Conservation (phyloP, 2,888 invertebrate species). For the Pachycephus smyrnensis region DNA sequence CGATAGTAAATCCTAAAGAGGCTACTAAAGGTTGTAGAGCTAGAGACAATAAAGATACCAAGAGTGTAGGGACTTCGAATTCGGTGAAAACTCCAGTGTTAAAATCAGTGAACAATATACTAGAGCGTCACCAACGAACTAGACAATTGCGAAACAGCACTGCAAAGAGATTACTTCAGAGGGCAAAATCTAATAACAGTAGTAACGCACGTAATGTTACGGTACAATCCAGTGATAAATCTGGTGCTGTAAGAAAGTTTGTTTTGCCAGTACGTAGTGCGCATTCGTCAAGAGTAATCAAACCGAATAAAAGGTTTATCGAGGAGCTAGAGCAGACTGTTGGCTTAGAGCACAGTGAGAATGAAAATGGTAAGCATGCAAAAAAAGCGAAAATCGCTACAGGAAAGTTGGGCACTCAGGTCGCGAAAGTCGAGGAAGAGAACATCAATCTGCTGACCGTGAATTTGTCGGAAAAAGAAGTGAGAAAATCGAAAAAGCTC, state of each 20-base stretch:
- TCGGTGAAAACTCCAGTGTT: slow-evolving; percentile 52
- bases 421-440: slow-evolving; percentile 33
- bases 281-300: slow-evolving; percentile 88
- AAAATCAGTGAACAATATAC: slow-evolving; percentile 60
- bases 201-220: slow-evolving; percentile 40
- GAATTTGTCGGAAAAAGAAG: slow-evolving; percentile 40
- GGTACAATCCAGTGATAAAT: slow-evolving; percentile 54
- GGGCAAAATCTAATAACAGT: slow-evolving; percentile 53
- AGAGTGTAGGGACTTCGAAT: slow-evolving; percentile 33
- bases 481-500: slow-evolving; percentile 39
- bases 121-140: slow-evolving; percentile 60
- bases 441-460: slow-evolving; percentile 26
- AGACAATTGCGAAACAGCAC: slow-evolving; percentile 60
- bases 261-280: slow-evolving; percentile 84
- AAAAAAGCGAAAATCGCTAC: slow-evolving; percentile 52
- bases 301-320: slow-evolving; percentile 87
- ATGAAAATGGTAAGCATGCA: slow-evolving; percentile 43
- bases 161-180: slow-evolving; percentile 59
- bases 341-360: slow-evolving; percentile 54
- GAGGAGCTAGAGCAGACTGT: slow-evolving; percentile 73
- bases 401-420: slow-evolving; percentile 34
- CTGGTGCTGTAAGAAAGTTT: slow-evolving; percentile 72
- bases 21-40: slow-evolving; percentile 16
- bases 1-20: slow-evolving; percentile 19
- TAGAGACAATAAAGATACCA: background rate